phyloP scores from a whole-genome alignment of 2,888 invertebrate species.

The Agriotes lineatus region DNA sequence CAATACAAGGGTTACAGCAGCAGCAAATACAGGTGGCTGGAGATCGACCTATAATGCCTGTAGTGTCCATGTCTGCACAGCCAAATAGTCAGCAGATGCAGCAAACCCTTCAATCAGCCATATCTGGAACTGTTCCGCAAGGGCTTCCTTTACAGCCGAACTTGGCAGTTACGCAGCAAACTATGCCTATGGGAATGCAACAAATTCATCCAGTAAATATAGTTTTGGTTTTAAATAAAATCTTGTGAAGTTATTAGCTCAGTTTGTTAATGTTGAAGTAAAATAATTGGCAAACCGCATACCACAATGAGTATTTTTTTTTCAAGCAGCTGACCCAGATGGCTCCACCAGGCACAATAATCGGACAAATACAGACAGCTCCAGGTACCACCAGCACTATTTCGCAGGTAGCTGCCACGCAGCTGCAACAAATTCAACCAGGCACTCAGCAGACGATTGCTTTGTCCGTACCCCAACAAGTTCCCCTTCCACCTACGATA shows the following conservation, averaged over 20 bases:
- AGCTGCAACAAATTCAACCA: constrained; percentile 58
- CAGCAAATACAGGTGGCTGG: constrained; percentile 65
- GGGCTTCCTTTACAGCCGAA: constrained; percentile 69
- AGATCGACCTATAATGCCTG: constrained; percentile 74
- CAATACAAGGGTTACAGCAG: constrained; percentile 70
- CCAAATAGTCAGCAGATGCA: constrained; percentile 70
- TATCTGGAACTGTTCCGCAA: constrained; percentile 70
- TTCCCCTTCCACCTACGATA: constrained; percentile 59
- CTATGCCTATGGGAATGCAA: constrained; percentile 68
- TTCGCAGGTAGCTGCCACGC: constrained; percentile 59
- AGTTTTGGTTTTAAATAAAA: too few relatives aligned
- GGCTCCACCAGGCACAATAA: constrained; percentile 67
- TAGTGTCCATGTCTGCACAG: constrained; percentile 73
- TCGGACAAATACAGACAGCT: constrained; percentile 64
- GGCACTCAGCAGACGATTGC: constrained; percentile 56
- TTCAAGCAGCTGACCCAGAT: constrained; percentile 66
- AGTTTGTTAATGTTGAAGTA: too few relatives aligned
- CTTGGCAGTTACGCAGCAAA: constrained; percentile 65
- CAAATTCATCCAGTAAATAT: constrained; percentile 73
- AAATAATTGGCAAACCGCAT: too few relatives aligned
- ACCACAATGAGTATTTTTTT: too few relatives aligned
- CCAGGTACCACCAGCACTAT: constrained; percentile 56
- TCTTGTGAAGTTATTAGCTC: too few relatives aligned
- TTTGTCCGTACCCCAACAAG: constrained; percentile 60
- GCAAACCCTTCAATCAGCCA: constrained; percentile 69